phyloP scores from a whole-genome alignment of 2,797 vertebrate genomes.

The Malurus splendens region DNA sequence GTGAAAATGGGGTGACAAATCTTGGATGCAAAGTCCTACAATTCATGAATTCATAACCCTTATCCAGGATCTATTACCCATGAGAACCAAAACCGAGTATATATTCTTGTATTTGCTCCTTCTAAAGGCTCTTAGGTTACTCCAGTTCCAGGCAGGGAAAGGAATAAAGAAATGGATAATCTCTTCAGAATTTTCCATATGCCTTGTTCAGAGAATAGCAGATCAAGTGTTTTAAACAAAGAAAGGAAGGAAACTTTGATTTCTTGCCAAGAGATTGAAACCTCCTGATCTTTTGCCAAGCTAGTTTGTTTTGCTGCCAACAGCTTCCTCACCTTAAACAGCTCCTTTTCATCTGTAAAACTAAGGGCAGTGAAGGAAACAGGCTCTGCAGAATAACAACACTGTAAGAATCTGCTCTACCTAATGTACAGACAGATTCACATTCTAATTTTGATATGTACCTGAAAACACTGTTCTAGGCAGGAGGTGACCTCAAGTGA shows the following conservation, averaged over 20 bases:
- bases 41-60: background rate
- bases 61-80: background rate
- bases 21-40: background rate
- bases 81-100: background rate
- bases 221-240: conserved; percentile 22
- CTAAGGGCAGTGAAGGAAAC: background rate
- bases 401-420: background rate
- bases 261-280: conserved; percentile 30
- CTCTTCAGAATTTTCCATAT: background rate
- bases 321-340: background rate
- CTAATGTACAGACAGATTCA: background rate
- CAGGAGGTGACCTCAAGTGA: background rate
- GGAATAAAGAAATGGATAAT: background rate
- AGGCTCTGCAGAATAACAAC: background rate
- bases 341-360: background rate
- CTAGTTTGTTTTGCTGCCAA: conserved; percentile 22
- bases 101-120: background rate
- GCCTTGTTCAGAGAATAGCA: background rate
- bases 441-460: background rate
- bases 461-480: background rate
- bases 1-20: background rate
- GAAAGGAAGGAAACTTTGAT: conserved; percentile 45
- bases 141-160: background rate
- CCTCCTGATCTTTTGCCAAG: background rate
- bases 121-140: background rate